Conservation (phyloP, 2,797 vertebrate species). For the Leptodactylus fallax region DNA sequence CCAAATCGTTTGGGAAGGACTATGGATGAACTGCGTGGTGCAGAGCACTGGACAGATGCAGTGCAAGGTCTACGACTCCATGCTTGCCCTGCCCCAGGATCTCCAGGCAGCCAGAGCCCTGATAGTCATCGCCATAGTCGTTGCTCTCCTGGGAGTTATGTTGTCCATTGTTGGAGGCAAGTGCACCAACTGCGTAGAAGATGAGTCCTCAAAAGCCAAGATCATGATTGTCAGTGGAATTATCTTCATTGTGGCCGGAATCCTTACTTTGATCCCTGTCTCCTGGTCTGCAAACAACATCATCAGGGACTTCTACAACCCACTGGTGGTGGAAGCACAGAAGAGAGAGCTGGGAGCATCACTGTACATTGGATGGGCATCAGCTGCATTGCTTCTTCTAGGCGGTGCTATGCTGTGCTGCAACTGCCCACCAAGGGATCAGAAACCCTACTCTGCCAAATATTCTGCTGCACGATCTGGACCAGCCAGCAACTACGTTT, state of each 20-base stretch:
- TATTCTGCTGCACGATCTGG: constrained; percentile 78
- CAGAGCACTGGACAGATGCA: constrained; percentile 97
- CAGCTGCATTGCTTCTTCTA: constrained; percentile 81
- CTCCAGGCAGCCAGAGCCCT: constrained; percentile 90
- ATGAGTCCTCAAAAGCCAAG: constrained; percentile 85
- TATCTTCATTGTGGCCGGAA: constrained; percentile 81
- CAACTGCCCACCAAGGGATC: constrained; percentile 82
- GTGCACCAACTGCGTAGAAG: constrained; percentile 93
- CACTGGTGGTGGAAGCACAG: constrained; percentile 79
- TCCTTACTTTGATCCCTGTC: constrained; percentile 85
- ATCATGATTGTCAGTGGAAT: constrained; percentile 82
- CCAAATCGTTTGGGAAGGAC: constrained; percentile 90
- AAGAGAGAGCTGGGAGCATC: constrained; percentile 87
- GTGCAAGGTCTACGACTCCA: constrained; percentile 89
- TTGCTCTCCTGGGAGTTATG: constrained; percentile 82
- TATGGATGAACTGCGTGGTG: constrained; percentile 95
- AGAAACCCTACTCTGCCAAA: constrained; percentile 82
- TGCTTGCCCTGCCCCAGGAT: constrained; percentile 87
- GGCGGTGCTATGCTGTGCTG: constrained; percentile 89
- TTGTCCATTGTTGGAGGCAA: constrained; percentile 85
- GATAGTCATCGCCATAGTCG: constrained; percentile 81
- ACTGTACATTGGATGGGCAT: constrained; percentile 91
- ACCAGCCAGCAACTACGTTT: constrained; percentile 87
- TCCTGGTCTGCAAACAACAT: constrained; percentile 89
- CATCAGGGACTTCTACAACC: constrained; percentile 91